These are phyloP conservation scores for Tokudaia tokunoshimensis DNA, from an alignment of 2,797 vertebrate genomes.

Conservation along the genomic window DNA sequence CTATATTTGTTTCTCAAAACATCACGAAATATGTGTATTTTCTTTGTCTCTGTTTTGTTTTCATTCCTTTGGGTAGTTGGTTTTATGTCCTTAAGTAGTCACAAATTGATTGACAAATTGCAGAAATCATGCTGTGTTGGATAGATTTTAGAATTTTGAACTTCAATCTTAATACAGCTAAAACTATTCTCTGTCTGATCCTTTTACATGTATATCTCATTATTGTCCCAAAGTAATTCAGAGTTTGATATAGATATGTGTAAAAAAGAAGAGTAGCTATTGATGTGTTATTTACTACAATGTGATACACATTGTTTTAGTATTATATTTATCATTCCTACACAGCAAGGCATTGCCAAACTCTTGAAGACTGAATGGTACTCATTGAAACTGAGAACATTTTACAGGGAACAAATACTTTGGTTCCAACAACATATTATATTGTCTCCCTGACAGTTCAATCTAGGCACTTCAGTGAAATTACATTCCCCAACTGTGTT, in stretches of 20 bases:
- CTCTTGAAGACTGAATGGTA: constrained; percentile 2
- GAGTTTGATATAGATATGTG: background rate
- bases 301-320: background rate
- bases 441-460: background rate
- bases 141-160: constrained; percentile 64
- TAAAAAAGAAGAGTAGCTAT: constrained; percentile 16
- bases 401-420: constrained; percentile 6
- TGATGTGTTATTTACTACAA: constrained; percentile 20
- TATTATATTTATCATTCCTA: background rate
- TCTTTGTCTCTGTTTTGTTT: background rate
- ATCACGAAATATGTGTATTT: constrained; percentile 17
- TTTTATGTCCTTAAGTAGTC: background rate
- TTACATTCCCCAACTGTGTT: background rate
- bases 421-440: background rate
- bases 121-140: background rate
- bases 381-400: background rate
- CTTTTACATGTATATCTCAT: constrained; percentile 10
- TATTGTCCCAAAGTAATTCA: constrained; percentile 53
- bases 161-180: constrained; percentile 21
- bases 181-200: constrained; percentile 19
- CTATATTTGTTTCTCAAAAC: background rate
- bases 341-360: background rate
- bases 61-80: background rate
- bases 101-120: constrained; percentile 32
- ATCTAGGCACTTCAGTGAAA: background rate